Percentiles rank a stretch among this genome's conserved stretches.
phyloP scores from a whole-genome alignment of 2,888 invertebrate species.

The Meteorus colon region DNA sequence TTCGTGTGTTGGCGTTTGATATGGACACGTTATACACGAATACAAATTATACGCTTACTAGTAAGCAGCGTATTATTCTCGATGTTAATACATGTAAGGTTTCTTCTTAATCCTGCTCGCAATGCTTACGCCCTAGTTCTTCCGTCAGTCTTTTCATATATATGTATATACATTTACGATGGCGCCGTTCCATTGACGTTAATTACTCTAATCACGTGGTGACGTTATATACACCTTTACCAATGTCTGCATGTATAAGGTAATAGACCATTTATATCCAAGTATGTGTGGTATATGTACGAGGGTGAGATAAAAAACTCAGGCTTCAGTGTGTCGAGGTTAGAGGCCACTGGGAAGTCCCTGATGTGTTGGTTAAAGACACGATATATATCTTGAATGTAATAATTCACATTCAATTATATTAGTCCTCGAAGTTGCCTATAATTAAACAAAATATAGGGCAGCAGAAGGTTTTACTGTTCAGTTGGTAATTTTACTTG shows the following conservation, averaged over 20 bases:
- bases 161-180: neutral
- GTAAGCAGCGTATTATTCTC: slow-evolving; percentile 53
- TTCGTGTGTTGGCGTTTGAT: neutral
- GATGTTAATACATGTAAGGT: slow-evolving; percentile 59
- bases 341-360: slow-evolving; percentile 62
- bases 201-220: slow-evolving; percentile 67
- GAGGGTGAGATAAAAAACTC: slow-evolving; percentile 14
- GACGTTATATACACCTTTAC: slow-evolving; percentile 41
- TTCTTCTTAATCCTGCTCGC: slow-evolving; percentile 70
- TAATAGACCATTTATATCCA: slow-evolving; percentile 12
- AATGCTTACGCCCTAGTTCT: slow-evolving; percentile 69
- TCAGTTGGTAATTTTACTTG: too few relatives aligned
- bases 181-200: slow-evolving; percentile 49
- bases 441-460: slow-evolving; percentile 14
- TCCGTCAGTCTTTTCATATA: slow-evolving; percentile 48
- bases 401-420: slow-evolving; percentile 23
- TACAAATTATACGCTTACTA: slow-evolving; percentile 64
- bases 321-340: slow-evolving; percentile 40
- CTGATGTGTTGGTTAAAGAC: slow-evolving; percentile 52
- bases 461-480: too few relatives aligned
- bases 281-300: too few relatives aligned
- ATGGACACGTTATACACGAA: slow-evolving; percentile 56
- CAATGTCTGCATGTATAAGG: slow-evolving; percentile 13
- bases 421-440: neutral
- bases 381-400: slow-evolving; percentile 24